These are phyloP conservation scores for Andrena bicolor DNA, from an alignment of 2,888 invertebrate species.

Conservation along the genomic window DNA sequence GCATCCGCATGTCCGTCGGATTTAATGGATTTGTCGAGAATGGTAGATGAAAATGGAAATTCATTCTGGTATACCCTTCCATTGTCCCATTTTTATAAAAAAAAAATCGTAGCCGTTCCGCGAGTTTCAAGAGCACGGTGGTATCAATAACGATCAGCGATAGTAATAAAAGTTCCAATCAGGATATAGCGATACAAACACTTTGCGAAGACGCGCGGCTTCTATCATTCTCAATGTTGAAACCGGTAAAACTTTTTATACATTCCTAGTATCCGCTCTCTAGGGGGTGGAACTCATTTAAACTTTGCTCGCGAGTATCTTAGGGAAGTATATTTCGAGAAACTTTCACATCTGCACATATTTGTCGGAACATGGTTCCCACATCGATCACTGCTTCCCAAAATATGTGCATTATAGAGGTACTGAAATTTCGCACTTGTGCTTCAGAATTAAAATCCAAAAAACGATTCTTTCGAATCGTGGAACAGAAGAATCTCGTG, in stretches of 20 bases:
- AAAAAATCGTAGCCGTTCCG: background rate
- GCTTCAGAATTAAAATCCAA: no score
- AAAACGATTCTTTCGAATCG: no score
- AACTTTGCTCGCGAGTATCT: background rate
- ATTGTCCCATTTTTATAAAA: background rate
- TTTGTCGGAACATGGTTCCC: background rate
- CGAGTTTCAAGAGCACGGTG: background rate
- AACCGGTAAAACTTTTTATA: conserved; percentile 29
- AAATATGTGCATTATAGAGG: background rate
- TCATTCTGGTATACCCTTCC: no score
- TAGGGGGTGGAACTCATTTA: background rate
- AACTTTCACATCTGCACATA: background rate
- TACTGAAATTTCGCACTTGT: no score
- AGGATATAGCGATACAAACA: background rate
- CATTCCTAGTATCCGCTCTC: background rate
- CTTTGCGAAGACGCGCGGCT: background rate
- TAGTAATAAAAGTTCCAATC: conserved; percentile 6
- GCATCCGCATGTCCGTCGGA: conserved; percentile 20
- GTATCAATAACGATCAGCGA: conserved; percentile 30
- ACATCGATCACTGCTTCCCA: background rate
- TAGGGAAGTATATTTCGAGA: background rate
- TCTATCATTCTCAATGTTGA: background rate
- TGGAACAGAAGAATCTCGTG: no score
- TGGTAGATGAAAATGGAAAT: conserved; percentile 2
- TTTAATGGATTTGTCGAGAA: conserved; percentile 17